These are phyloP conservation scores for Platyscapa corneri DNA, from an alignment of 1,140 invertebrate species.

Conservation along the genomic window DNA sequence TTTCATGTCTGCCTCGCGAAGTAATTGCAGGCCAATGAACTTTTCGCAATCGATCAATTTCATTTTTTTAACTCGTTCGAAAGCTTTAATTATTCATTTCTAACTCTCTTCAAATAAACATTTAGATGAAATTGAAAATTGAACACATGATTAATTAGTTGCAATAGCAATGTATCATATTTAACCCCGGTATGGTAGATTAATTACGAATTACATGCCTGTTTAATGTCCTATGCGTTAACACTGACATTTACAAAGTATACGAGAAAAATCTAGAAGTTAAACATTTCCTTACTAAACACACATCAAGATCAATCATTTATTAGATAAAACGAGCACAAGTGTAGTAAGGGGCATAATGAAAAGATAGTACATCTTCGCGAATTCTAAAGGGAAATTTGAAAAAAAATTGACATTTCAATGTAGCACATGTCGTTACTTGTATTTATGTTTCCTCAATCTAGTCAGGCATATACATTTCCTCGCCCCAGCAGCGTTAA, in stretches of 20 bases:
- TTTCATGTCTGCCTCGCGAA: background rate
- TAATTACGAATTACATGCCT: background rate
- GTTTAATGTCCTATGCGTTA: background rate
- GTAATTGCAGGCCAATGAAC: background rate
- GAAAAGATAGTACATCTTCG: background rate
- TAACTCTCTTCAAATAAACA: background rate
- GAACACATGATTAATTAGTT: background rate
- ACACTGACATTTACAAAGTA: background rate
- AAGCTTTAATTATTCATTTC: background rate
- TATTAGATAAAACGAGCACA: background rate
- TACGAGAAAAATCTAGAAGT: background rate
- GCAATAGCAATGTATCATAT: background rate
- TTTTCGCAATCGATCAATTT: background rate
- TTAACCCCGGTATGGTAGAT: background rate
- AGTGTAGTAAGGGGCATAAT: no score
- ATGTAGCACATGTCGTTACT: conserved; percentile 31
- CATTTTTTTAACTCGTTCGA: background rate
- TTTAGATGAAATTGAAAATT: background rate
- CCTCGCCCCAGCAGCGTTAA: background rate
- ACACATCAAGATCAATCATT: background rate
- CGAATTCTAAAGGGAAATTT: background rate
- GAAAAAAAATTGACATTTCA: background rate
- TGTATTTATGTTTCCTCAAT: conserved; percentile 46
- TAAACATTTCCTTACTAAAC: background rate
- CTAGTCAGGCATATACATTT: conserved; percentile 50